Evolutionary conservation across 2,888 invertebrate species (phyloP), one percentile per base, ranked within the genome.

Genomic region (Dasypogon diadema): DNA sequence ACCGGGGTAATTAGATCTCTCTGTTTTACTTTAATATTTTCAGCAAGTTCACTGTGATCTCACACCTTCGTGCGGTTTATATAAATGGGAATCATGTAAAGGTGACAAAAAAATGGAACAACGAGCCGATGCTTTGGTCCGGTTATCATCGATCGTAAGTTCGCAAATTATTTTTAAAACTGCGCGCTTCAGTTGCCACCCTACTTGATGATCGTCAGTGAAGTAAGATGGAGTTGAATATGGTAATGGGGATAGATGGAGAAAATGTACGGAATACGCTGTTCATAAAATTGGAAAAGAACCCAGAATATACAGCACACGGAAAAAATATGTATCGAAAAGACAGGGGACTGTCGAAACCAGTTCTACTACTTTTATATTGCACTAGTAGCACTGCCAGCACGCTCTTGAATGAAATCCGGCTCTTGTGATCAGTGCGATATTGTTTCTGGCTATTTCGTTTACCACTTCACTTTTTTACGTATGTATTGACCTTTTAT

Each of bases 351-450:
- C 60, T 21, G 60, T 30, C 37, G 5, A 37, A 60, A 60, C 60
- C 60, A 37, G 60, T 60, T 60, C 37, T 42, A 26, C 60, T 60
- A 60, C 60, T 60, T 60, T 60, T 60, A 12, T 12, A 37, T 16
- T 60, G 60, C 60, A 60, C 60, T 60, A 60, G 42, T 37, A 60
- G 37, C 58, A 16, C 58, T 37, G n/a, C 60, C 37, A 37, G 21
- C 60, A 34, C 37, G 60, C 34, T 60, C 60, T 60, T 60, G 60
- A 60, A 60, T 60, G 60, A 60, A 60, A 60, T 60, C 60, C 60
- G 60, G 60, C 60, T 60, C 60, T 60, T 60, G 37, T 26, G 60
- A 60, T 60, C 42, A 60, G 60, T 60, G 60, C 60, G 60, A 60
- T 60, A 60, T 60, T 60, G 60, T 60, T 60, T 42, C 60, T 60